Percentiles rank a stretch among this genome's conserved stretches.
phyloP scores from a whole-genome alignment of 2,888 invertebrate species.

The Spicauda simplicius region DNA sequence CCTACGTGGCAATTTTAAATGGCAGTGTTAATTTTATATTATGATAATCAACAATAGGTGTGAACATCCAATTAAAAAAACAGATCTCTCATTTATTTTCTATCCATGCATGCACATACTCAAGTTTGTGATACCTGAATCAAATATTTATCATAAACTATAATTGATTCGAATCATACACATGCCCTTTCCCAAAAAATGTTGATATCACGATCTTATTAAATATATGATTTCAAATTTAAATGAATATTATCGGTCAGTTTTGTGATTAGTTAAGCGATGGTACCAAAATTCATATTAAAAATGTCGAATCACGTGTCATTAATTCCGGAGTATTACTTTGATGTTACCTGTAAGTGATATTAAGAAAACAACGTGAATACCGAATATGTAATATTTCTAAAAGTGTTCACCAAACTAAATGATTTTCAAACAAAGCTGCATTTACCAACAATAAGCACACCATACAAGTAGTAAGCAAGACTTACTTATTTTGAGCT shows the following conservation, averaged over 20 bases:
- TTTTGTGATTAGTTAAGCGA: no score
- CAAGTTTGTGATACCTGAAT: not conserved
- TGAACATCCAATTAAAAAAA: not conserved
- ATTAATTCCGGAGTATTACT: not conserved
- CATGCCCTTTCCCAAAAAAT: no score
- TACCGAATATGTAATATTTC: not conserved
- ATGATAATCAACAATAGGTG: not conserved
- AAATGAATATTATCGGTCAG: no score
- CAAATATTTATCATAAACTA: not conserved
- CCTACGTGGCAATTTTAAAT: not conserved
- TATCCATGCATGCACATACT: not conserved
- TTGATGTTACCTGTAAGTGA: not conserved
- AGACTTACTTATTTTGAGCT: not conserved
- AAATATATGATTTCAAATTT: no score
- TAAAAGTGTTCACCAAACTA: not conserved
- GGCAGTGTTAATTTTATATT: not conserved
- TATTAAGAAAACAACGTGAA: not conserved
- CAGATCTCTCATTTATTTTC: not conserved
- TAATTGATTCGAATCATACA: not conserved
- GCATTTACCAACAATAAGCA: not conserved
- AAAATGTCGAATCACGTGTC: not conserved
- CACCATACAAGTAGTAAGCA: constrained; percentile 5
- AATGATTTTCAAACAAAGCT: not conserved
- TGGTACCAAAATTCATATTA: no score
- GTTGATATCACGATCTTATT: no score